Base-by-base conservation (phyloP, 2,113 vertebrate genomes). In the Telmatochromis sp. region DNA sequence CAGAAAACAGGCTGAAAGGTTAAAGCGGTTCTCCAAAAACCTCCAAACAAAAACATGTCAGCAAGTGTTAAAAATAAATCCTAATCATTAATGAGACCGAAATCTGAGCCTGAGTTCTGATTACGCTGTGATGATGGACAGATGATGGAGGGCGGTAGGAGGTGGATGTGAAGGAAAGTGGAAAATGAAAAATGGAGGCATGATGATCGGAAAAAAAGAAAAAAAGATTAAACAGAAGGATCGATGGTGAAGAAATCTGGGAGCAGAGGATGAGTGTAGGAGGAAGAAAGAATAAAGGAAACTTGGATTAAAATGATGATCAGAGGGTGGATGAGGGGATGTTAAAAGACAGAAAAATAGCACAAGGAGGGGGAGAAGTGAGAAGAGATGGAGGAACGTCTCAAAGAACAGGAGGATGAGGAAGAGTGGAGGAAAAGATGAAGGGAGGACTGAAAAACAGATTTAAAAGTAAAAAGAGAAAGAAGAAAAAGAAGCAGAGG, bases 101-200 rank as follows among this genome's bases (percentile, higher is more conserved):
- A 78, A 51, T 78, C 26, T 78, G 73, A 13, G 71, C 26, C 45
- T 8, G 73, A 78, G 71, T 31, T 28, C 4, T 31, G 14, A 75
- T 47, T 50, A 31, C 26, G 1, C 9, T 50, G 71, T 50, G 13
- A 78, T 78, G 71, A 78, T 50, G 71, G 26, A n/a, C 42, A 50
- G 45, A 51, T n/a, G 73, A 78, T 31, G 26, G 7, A 78, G 73
- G 17, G 19, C 11, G 4, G 42, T 28, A 50, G 0, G 7, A 33
- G 26, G 45, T 50, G 71, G 73, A 78, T n/a, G 73, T 78, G 73
- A 50, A 75, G 19, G 63, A 68, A 68, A 45, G 45, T 51, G 26
- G 17, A 78, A 78, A 78, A 73, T 17, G 13, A 26, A 17, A 73
- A 73, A 78, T 33, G 45, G 73, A 78, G 26, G 10, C 26, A 50